These are phyloP conservation scores for Lepidurus apus DNA, from an alignment of 1,140 invertebrate species.

Conservation along the genomic window DNA sequence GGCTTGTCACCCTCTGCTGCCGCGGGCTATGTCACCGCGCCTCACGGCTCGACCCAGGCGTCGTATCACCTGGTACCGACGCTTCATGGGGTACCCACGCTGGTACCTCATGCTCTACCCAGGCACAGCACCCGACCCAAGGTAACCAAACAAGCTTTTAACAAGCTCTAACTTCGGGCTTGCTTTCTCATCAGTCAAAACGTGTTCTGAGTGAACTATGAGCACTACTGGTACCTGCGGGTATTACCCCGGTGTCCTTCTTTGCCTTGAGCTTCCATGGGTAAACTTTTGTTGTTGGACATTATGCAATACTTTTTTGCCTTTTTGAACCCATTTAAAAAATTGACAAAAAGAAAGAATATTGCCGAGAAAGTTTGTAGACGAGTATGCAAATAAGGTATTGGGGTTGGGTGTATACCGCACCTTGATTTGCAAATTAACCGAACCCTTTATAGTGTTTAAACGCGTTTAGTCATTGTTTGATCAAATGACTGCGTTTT, in stretches of 20 bases:
- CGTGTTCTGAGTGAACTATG: no score
- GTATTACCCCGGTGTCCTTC: no score
- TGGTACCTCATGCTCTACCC: not conserved
- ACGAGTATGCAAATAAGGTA: not conserved
- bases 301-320: not conserved
- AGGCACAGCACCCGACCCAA: not conserved
- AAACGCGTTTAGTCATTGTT: conserved; percentile 10
- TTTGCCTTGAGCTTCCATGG: no score
- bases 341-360: not conserved
- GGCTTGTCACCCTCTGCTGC: not conserved
- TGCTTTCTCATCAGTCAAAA: no score
- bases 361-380: not conserved
- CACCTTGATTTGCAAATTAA: conserved; percentile 19
- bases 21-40: not conserved
- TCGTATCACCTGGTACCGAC: not conserved
- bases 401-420: not conserved
- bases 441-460: not conserved
- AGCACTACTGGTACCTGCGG: no score
- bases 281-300: no score
- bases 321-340: not conserved
- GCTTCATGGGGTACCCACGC: not conserved
- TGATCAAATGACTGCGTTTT: not conserved
- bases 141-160: not conserved
- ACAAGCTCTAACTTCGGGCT: no score
- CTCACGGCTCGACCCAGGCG: not conserved